Evolutionary conservation across 2,888 invertebrate species (phyloP).

Genomic region (Sceliomorpha sp.): DNA sequence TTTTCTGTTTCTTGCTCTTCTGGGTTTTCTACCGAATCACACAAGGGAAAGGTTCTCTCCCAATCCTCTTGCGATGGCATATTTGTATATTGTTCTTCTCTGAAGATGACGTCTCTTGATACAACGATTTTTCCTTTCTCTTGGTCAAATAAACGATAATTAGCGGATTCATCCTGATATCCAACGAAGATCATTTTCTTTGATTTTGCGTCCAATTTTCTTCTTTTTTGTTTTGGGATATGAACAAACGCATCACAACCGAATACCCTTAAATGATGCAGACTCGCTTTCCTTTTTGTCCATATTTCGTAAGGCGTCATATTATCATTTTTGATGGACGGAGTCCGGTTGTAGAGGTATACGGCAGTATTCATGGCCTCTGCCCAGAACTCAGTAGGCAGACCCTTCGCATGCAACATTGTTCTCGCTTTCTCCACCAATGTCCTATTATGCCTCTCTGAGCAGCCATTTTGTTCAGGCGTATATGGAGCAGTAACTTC

Average conservation of each 20-base stretch:
- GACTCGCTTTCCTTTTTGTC: slow-evolving; percentile 9
- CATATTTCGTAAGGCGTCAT: slow-evolving; percentile 43
- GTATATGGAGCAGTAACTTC: slow-evolving; percentile 31
- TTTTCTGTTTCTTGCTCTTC: too few species aligned
- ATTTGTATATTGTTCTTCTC: slow-evolving; percentile 10
- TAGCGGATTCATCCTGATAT: slow-evolving; percentile 29
- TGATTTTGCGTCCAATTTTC: slow-evolving; percentile 33
- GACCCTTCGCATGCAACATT: slow-evolving; percentile 36
- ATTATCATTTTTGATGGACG: slow-evolving; percentile 21
- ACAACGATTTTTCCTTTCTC: slow-evolving; percentile 22
- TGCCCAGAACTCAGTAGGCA: slow-evolving; percentile 49
- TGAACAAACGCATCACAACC: slow-evolving; percentile 25
- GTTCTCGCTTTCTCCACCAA: slow-evolving; percentile 44
- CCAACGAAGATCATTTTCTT: slow-evolving; percentile 28
- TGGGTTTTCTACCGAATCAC: too few species aligned
- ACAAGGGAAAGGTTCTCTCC: not conserved
- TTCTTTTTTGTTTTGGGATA: slow-evolving; percentile 29
- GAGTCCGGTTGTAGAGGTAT: slow-evolving; percentile 35
- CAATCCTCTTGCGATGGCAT: not conserved
- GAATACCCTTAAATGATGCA: slow-evolving; percentile 19
- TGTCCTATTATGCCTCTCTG: slow-evolving; percentile 51
- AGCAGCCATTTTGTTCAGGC: slow-evolving; percentile 50
- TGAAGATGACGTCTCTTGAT: slow-evolving; percentile 31
- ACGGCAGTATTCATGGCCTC: slow-evolving; percentile 46
- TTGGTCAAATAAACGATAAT: slow-evolving; percentile 29